Evolutionary conservation across 2,888 invertebrate genomes (phyloP), one percentile per base, ranked within the genome.

Genomic region (Malacosoma neustria): DNA sequence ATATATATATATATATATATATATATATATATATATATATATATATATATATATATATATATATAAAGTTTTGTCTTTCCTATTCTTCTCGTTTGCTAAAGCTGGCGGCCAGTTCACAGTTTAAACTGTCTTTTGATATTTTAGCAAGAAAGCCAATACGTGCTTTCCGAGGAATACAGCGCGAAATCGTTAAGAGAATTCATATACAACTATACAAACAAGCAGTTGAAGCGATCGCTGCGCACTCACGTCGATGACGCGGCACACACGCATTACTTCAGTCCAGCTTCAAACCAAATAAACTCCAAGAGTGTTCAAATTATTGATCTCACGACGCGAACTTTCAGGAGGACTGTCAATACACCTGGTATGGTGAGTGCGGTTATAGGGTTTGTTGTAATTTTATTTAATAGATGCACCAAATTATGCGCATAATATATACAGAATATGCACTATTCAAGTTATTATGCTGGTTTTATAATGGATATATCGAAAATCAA

Each of bases 121-220:
- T n/a, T n/a, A n/a, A n/a, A n/a, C n/a, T n/a, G n/a, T 32, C n/a
- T 32, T 13, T 30, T 33, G 12, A 33, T 22, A 41, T 67, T 72
- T 30, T 67, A 93, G 92, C 87, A 89, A 62, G 94, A 94, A 60
- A 80, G 74, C 54, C 92, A 92, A 62, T 91, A 90, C 57, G 71
- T 92, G 7, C 80, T 92, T 57, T 65, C 87, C 31, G 82, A 79
- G 33, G 73, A 82, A 5, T 76, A 88, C 48, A 87, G 75, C 39
- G 85, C 85, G 38, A 69, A 68, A 45, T 81, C 84, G 29, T 40
- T 89, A 2, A 58, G 87, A 40, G 76, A 87, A 36, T 89, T 89
- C 51, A 87, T 90, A 35, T 61, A 63, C 39, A 88, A 89, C 49
- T 90, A 85, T 54, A 87, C 87, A 0, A 52, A 51, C 29, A 75